Evolutionary conservation across 2,797 vertebrate species (phyloP), one percentile per base, ranked within the genome.

Genomic region (Parambassis ranga): DNA sequence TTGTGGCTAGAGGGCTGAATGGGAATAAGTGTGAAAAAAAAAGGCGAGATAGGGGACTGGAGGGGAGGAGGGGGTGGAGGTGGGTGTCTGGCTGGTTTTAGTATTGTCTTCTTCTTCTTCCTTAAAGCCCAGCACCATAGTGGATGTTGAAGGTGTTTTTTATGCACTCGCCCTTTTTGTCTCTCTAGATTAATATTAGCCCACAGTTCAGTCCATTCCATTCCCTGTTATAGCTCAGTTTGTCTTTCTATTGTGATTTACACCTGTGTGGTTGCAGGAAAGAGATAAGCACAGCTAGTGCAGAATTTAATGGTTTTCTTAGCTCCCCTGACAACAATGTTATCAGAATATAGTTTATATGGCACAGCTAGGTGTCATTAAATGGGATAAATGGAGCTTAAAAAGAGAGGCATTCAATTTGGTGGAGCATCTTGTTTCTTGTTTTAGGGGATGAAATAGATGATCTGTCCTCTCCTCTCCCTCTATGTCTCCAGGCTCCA

Each of bases 1-100:
- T 92, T 91, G 89, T 92, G 90, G 88, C 91, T 83, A 64, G 74
- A 90, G 89, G 90, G 89, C 60, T 56, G 60, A 88, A 88, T 71
- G 73, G 77, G 77, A 81, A 77, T 82, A 81, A 70, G 72, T 61
- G 57, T 43, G 38, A 10, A 32, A 62, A 64, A 50, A 69, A 61
- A 61, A 71, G 37, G 62, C 11, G 50, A 36, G 73, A 57, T 47
- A 63, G 68, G 36, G 60, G 47, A 37, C 36, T 15, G 41, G 58
- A 7, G 53, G 23, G n/a, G 9, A 59, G 27, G n/a, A 3, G 28
- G 7, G 18, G 7, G 36, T 18, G 47, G 49, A 49, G 9, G 14
- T 32, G 27, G 14, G 6, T 37, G 41, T 79, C 47, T 69, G 74
- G 63, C 63, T 73, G 72, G 63, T 71, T 78, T 78, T 82, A 62